Evolutionary conservation across 2,888 invertebrate genomes (phyloP).

Genomic region (Apotomis turbidana): DNA sequence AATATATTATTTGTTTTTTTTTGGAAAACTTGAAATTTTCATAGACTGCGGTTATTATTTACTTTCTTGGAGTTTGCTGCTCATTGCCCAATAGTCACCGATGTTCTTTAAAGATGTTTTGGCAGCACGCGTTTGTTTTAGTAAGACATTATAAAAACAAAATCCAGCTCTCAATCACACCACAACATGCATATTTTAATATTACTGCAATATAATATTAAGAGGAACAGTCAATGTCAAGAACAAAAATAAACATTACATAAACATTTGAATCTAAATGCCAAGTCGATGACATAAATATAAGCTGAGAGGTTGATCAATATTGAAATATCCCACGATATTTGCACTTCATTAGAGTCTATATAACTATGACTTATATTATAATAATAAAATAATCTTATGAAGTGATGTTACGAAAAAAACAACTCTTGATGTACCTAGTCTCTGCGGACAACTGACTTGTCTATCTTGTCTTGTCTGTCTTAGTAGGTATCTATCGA

Average conservation of each 20-base stretch:
- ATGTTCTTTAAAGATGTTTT: no score
- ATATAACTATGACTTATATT: not conserved
- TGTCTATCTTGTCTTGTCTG: no score
- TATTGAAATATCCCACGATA: not conserved
- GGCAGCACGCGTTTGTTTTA: no score
- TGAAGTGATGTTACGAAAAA: not conserved
- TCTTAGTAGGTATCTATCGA: no score
- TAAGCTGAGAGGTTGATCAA: slow-evolving; percentile 16
- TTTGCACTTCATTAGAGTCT: not conserved
- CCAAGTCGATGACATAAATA: slow-evolving; percentile 20
- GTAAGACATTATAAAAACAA: no score
- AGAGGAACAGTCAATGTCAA: slow-evolving; percentile 35
- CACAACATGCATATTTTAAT: slow-evolving; percentile 11
- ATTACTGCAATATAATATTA: slow-evolving; percentile 19
- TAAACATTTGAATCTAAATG: slow-evolving; percentile 29
- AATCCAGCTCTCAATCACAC: not conserved
- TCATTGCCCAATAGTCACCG: no score
- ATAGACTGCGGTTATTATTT: no score
- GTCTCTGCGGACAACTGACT: no score
- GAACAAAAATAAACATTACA: slow-evolving; percentile 37
- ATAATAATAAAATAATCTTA: not conserved
- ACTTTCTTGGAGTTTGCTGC: no score
- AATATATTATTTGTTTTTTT: no score
- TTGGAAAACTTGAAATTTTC: no score
- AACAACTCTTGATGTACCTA: not conserved